These are phyloP conservation scores for Lichenostomus cassidix DNA, from an alignment of 2,113 vertebrate species.

Conservation along the genomic window DNA sequence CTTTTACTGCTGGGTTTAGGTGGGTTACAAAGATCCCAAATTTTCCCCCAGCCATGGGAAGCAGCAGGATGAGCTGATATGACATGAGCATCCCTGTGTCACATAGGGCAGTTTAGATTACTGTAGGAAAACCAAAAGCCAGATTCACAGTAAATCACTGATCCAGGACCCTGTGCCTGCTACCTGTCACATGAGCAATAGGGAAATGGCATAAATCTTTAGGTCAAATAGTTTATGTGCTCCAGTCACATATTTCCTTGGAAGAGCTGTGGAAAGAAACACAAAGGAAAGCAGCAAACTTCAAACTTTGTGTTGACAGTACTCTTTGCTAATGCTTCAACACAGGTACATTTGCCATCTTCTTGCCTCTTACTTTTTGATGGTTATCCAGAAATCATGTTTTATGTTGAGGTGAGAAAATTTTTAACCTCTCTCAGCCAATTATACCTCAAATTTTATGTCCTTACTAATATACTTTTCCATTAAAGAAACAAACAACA, in stretches of 20 bases:
- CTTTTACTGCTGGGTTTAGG: neutral
- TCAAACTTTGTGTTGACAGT: neutral
- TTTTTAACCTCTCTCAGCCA: neutral
- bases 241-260: neutral
- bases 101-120: neutral
- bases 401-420: neutral
- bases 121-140: neutral
- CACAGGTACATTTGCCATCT: neutral
- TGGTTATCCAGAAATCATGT: neutral
- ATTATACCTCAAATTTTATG: neutral
- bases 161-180: rapidly evolving
- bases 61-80: neutral
- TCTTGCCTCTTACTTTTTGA: neutral
- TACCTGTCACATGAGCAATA: neutral
- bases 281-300: neutral
- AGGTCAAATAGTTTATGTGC: neutral
- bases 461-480: neutral
- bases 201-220: neutral
- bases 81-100: neutral
- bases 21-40: neutral
- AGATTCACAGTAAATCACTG: neutral
- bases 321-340: neutral
- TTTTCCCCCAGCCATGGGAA: neutral
- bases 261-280: neutral
- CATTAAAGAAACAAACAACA: neutral